Evolutionary conservation across 2,888 invertebrate genomes (phyloP), one percentile per base, ranked within the genome.

Genomic region (Aporophyla nigra): DNA sequence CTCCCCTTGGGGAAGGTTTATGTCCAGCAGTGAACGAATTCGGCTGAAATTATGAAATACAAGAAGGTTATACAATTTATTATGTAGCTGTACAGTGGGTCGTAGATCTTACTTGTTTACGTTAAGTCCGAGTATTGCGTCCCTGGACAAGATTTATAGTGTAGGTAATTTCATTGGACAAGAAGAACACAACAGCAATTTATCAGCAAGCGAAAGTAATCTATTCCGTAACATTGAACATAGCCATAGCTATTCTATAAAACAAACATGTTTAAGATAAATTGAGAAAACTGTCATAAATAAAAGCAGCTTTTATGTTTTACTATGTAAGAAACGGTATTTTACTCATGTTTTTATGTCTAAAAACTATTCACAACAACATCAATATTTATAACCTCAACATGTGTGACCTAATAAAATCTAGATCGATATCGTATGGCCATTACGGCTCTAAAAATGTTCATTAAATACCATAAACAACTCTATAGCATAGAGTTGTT

Each of bases 61-160:
- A 33, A 33, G 3, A 56, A 14, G 0, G 7, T 19, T 19, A 51
- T 51, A 33, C 9, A 27, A 27, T 27, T 27, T 10, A 33, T 10
- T 61, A 24, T 27, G 16, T 51, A 51, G 58, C n/a, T 21, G 7
- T n/a, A n/a, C 14, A 10, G 53, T 27, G 27, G 3, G 5, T 19
- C 24, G 9, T 43, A 69, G 9, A 53, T n/a, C 19, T 33, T 51
- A 59, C 16, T 61, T 70, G 80, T 76, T n/a, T 40, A 61, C 70
- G 16, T 46, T 7, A 21, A 21, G 59, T 24, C 24, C 4, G 21
- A 46, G 33, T 61, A 46, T 70, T 76, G 40, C 10, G 80, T 49
- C 53, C 40, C 49, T 76, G 71, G 53, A 12, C 16, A 70, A 76
- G 76, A 76, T 76, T 71, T 71, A 76, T 80, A 21, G 59, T 71